phyloP scores from a whole-genome alignment of 1,140 invertebrate species.

The Campoletis sonorensis region DNA sequence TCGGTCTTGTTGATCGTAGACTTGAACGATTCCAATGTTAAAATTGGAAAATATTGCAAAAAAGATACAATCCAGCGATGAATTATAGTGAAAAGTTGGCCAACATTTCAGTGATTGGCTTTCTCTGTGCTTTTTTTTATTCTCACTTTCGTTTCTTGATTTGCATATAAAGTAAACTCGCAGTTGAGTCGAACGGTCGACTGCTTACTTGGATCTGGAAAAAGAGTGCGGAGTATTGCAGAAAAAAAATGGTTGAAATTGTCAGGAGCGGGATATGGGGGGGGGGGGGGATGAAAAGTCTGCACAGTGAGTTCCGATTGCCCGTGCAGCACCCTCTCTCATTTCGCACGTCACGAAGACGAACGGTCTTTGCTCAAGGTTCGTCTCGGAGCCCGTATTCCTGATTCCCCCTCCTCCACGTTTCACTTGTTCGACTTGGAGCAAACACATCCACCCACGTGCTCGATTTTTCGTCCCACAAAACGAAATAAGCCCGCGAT shows the following conservation, averaged over 20 bases:
- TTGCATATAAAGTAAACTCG: slow-evolving; percentile 58
- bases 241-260: slow-evolving; percentile 14
- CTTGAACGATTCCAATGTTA: no score
- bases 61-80: slow-evolving; percentile 1
- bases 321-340: slow-evolving; percentile 60
- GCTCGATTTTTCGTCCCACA: slow-evolving; percentile 26
- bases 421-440: slow-evolving; percentile 23
- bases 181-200: slow-evolving; percentile 10
- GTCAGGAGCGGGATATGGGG: no score
- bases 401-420: not conserved
- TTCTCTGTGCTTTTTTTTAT: slow-evolving; percentile 8
- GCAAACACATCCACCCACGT: slow-evolving; percentile 47
- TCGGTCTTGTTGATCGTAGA: no score
- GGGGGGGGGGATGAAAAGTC: slow-evolving; percentile 28
- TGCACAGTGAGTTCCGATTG: slow-evolving; percentile 64
- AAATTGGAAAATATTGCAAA: not conserved
- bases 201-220: slow-evolving; percentile 22
- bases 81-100: slow-evolving; percentile 8
- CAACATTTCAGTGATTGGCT: slow-evolving; percentile 39
- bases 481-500: slow-evolving; percentile 52
- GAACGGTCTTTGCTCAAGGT: slow-evolving; percentile 55
- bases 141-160: slow-evolving; percentile 41
- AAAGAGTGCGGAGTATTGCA: not conserved
- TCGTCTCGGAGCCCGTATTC: not conserved
- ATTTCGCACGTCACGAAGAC: slow-evolving; percentile 70